Conservation (phyloP, 2,113 vertebrate genomes). For the Stictonetta naevosa region DNA sequence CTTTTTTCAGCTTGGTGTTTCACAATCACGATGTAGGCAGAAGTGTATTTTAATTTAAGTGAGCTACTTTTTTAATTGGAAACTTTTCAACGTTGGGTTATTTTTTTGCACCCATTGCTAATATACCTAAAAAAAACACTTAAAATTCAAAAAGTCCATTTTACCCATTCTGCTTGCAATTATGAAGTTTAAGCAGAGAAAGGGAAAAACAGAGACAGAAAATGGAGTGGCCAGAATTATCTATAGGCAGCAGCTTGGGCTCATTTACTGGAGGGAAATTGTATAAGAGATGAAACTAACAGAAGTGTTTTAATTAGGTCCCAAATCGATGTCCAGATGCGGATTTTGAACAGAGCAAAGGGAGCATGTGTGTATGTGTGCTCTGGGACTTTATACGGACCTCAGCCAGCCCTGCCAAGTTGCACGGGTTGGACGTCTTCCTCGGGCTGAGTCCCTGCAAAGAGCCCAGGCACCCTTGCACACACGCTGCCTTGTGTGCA, state of each 20-base stretch:
- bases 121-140: not conserved
- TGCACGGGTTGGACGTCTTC: not conserved
- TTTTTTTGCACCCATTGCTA: not conserved
- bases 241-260: conserved; percentile 3
- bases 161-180: not conserved
- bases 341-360: not conserved
- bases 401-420: not conserved
- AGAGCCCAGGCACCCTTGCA: not conserved
- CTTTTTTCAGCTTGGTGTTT: not conserved
- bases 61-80: not conserved
- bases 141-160: not conserved
- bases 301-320: conserved; percentile 29
- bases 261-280: not conserved
- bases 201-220: not conserved
- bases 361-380: accelerated
- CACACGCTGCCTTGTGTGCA: accelerated
- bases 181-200: not conserved
- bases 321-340: conserved; percentile 4
- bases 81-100: not conserved
- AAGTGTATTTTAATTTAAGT: not conserved
- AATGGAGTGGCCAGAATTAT: not conserved
- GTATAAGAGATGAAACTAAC: not conserved
- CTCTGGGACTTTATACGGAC: not conserved
- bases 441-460: not conserved
- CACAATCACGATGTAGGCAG: not conserved